Conservation (phyloP, 2,888 invertebrate genomes). For the Penaeus monodon region DNA sequence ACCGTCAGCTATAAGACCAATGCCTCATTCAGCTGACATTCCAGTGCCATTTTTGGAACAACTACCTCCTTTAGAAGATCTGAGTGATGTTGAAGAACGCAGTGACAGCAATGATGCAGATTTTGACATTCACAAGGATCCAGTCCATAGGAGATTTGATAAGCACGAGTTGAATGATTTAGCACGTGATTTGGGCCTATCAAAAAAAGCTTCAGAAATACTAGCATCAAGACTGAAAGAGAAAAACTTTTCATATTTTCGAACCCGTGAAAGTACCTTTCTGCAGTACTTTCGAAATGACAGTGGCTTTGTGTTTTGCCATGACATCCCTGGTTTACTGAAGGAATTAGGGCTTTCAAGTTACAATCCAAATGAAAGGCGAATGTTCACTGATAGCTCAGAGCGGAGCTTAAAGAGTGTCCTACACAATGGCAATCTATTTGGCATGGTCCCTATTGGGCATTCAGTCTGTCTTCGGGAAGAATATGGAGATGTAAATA, state of each 20-base stretch:
- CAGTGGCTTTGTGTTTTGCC: constrained; percentile 17
- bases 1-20: constrained; percentile 63
- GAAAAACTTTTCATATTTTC: too few relatives aligned
- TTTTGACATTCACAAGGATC: constrained; percentile 16
- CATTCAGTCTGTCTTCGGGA: neutral
- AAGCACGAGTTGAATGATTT: constrained; percentile 32
- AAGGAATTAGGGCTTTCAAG: too few relatives aligned
- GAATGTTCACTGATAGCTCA: constrained; percentile 40
- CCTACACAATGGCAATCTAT: constrained; percentile 20
- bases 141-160: constrained; percentile 35
- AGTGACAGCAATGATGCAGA: constrained; percentile 41
- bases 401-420: too few relatives aligned
- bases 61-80: constrained; percentile 23
- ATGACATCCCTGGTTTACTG: constrained; percentile 28
- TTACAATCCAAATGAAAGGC: constrained; percentile 28
- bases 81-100: constrained; percentile 23
- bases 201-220: too few relatives aligned
- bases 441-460: constrained; percentile 22
- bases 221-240: too few relatives aligned
- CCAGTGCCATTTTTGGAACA: constrained; percentile 52
- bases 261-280: too few relatives aligned
- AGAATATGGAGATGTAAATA: too few relatives aligned
- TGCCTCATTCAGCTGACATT: too few relatives aligned
- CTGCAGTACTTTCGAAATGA: constrained; percentile 18
- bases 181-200: too few relatives aligned